A percentile compares a stretch with the other conserved stretches of the same genome.
These are phyloP conservation scores for Columba guinea DNA, from an alignment of 2,797 vertebrate species.

Conservation along the genomic window DNA sequence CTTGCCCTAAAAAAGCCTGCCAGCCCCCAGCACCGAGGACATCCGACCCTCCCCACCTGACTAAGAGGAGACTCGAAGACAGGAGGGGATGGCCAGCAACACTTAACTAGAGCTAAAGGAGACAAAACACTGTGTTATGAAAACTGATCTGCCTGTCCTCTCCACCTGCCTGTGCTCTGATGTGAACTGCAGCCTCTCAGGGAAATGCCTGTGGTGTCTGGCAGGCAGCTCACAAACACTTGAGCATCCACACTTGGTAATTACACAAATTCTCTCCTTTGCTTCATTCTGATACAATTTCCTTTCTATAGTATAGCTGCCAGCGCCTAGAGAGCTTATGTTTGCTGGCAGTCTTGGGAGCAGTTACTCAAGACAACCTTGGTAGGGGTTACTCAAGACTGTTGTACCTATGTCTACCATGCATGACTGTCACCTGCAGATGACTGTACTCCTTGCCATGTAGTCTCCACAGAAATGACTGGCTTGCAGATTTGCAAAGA, in stretches of 20 bases:
- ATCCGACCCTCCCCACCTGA: rapidly evolving
- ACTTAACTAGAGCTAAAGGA: not conserved
- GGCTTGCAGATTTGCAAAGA: not conserved
- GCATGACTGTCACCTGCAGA: not conserved
- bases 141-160: not conserved
- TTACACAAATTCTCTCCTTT: not conserved
- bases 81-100: not conserved
- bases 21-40: not conserved
- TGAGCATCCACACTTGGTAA: rapidly evolving
- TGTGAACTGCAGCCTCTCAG: not conserved
- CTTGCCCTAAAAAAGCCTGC: not conserved
- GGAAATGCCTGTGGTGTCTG: not conserved
- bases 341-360: not conserved
- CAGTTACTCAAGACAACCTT: not conserved
- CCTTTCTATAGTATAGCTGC: not conserved
- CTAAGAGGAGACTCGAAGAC: not conserved
- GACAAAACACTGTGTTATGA: not conserved
- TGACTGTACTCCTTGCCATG: rapidly evolving
- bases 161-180: not conserved
- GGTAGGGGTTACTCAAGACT: not conserved
- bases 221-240: not conserved
- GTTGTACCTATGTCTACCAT: not conserved
- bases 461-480: not conserved
- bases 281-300: not conserved
- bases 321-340: not conserved